phyloP scores from a whole-genome alignment of 2,888 invertebrate genomes.

The Napeogenes sylphis region DNA sequence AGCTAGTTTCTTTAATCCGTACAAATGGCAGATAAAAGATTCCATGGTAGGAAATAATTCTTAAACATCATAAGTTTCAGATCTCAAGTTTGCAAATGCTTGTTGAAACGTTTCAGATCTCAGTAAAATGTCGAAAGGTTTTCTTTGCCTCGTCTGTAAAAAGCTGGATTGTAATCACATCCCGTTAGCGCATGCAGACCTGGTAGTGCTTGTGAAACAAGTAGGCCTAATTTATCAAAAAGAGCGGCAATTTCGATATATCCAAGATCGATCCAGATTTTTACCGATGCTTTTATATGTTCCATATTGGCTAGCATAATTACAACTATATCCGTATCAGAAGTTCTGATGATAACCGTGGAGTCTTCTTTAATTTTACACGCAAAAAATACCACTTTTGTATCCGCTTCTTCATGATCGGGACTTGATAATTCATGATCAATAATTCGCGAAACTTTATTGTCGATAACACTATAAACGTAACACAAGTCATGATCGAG shows the following conservation, averaged over 20 bases:
- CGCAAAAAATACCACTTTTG: background rate
- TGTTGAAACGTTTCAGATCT: too few species aligned
- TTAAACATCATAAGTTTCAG: too few species aligned
- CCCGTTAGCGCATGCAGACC: slow-evolving; percentile 39
- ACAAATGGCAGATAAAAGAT: too few species aligned
- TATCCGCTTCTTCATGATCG: background rate
- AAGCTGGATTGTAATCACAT: slow-evolving; percentile 38
- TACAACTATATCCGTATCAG: slow-evolving; percentile 3
- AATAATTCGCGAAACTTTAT: too few species aligned
- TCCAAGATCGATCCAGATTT: slow-evolving; percentile 19
- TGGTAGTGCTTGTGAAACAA: slow-evolving; percentile 25
- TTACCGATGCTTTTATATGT: slow-evolving; percentile 10
- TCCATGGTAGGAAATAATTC: too few species aligned
- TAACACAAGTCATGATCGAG: too few species aligned
- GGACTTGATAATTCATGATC: background rate
- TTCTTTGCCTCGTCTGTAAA: slow-evolving; percentile 38
- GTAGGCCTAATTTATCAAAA: slow-evolving; percentile 8
- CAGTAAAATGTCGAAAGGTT: background rate
- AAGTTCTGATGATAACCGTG: background rate
- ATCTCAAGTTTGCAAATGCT: too few species aligned
- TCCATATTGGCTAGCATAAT: slow-evolving; percentile 22
- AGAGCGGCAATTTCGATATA: slow-evolving; percentile 13
- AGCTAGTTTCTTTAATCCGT: too few species aligned
- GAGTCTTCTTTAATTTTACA: background rate
- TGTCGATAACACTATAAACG: too few species aligned